Evolutionary conservation across 2,113 vertebrate genomes (phyloP).

Genomic region (Phylloscopus trochilus): DNA sequence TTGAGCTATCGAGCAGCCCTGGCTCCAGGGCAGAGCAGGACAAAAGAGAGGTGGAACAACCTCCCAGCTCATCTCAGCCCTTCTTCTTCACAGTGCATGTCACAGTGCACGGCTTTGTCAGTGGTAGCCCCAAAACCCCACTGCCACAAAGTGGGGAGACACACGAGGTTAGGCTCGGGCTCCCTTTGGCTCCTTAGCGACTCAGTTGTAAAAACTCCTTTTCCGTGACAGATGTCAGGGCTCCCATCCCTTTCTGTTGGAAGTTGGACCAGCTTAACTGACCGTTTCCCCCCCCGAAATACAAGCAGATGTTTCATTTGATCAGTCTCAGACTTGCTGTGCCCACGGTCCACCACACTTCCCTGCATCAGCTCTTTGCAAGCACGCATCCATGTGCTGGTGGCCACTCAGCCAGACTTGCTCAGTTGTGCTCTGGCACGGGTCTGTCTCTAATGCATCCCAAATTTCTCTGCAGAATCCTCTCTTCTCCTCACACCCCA

Average conservation of each 20-base stretch:
- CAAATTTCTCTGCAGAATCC: neutral
- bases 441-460: neutral
- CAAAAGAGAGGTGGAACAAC: neutral
- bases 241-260: neutral
- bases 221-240: neutral
- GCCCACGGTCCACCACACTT: neutral
- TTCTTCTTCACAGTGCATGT: neutral
- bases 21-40: neutral
- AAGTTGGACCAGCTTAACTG: neutral
- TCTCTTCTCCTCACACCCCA: neutral
- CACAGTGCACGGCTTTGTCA: too few species aligned
- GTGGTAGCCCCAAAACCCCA: neutral
- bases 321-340: neutral
- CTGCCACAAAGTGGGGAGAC: neutral
- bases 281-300: neutral
- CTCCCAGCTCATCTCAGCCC: neutral
- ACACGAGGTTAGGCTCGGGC: rapidly evolving
- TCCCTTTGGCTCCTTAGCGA: neutral
- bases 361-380: neutral
- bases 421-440: neutral
- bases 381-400: neutral
- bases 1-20: neutral
- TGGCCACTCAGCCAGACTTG: neutral
- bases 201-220: neutral
- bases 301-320: neutral